Conservation (phyloP, 2,797 vertebrate genomes). For the Chaenodraco wilsoni region DNA sequence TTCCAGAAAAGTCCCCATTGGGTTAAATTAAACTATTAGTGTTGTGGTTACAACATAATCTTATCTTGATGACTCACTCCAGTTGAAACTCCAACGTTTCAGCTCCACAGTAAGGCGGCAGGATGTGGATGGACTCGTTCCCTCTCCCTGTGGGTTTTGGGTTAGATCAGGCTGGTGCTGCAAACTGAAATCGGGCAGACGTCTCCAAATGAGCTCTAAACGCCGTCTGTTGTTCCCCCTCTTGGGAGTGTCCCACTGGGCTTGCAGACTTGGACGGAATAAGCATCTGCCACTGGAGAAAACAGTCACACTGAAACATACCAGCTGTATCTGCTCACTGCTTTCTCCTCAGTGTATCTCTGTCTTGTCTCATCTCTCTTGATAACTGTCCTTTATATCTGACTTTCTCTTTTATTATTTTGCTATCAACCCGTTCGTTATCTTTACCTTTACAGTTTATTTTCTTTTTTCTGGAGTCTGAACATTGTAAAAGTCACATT, state of each 20-base stretch:
- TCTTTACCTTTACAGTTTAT: neutral
- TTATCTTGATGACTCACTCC: conserved; percentile 19
- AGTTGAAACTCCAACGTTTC: conserved; percentile 25
- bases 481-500: neutral
- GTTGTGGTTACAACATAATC: conserved; percentile 5
- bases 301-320: conserved; percentile 19
- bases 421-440: neutral
- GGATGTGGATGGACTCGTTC: conserved; percentile 31
- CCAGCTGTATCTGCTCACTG: conserved; percentile 41
- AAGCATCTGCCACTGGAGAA: conserved; percentile 24
- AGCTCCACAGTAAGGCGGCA: conserved; percentile 31
- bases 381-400: neutral
- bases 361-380: neutral
- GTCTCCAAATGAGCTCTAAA: conserved; percentile 59
- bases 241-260: conserved; percentile 54
- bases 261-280: conserved; percentile 29
- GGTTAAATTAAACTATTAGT: neutral
- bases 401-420: neutral
- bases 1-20: neutral
- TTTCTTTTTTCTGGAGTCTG: neutral
- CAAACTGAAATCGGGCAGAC: conserved; percentile 49
- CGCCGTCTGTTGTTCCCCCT: conserved; percentile 52
- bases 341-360: conserved; percentile 4
- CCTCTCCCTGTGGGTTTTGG: conserved; percentile 41
- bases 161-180: conserved; percentile 37